Conservation (phyloP, 1,140 invertebrate genomes). For the Tenebrio molitor region DNA sequence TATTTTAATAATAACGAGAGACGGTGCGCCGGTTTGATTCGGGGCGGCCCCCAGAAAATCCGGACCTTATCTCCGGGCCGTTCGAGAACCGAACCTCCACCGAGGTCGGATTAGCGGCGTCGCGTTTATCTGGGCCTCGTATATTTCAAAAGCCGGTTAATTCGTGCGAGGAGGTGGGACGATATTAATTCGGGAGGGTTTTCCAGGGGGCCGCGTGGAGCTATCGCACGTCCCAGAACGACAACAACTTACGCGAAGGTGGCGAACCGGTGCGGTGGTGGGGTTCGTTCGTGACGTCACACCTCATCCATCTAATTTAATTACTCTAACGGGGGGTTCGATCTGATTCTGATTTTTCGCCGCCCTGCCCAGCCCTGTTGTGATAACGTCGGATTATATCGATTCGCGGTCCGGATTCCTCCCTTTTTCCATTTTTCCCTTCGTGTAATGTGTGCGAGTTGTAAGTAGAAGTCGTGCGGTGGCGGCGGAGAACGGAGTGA, state of each 20-base stretch:
- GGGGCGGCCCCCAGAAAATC: background rate
- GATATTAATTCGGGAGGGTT: constrained; percentile 37
- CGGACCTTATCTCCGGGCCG: constrained; percentile 25
- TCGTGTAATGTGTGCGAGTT: constrained; percentile 26
- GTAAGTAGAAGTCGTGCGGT: constrained; percentile 31
- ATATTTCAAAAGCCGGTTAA: constrained; percentile 39
- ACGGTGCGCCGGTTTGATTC: constrained; percentile 16
- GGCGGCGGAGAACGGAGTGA: constrained; percentile 16
- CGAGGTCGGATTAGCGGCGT: constrained; percentile 30
- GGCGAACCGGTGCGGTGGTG: no score
- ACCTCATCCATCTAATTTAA: constrained; percentile 17
- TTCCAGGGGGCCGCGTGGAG: constrained; percentile 4
- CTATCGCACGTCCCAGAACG: constrained; percentile 23
- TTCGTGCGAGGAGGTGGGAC: constrained; percentile 27
- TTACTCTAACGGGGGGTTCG: background rate
- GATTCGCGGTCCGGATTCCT: constrained; percentile 5
- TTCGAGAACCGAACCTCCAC: constrained; percentile 10
- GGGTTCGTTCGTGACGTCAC: constrained; percentile 1
- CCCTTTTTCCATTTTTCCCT: constrained; percentile 2
- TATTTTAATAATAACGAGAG: constrained; percentile 17
- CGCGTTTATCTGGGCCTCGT: constrained; percentile 25
- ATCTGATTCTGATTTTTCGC: background rate
- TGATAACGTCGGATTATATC: background rate
- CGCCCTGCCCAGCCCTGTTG: background rate
- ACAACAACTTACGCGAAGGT: constrained; percentile 8